phyloP scores from a whole-genome alignment of 1,140 invertebrate genomes.

The Drosophila punjabiensis region DNA sequence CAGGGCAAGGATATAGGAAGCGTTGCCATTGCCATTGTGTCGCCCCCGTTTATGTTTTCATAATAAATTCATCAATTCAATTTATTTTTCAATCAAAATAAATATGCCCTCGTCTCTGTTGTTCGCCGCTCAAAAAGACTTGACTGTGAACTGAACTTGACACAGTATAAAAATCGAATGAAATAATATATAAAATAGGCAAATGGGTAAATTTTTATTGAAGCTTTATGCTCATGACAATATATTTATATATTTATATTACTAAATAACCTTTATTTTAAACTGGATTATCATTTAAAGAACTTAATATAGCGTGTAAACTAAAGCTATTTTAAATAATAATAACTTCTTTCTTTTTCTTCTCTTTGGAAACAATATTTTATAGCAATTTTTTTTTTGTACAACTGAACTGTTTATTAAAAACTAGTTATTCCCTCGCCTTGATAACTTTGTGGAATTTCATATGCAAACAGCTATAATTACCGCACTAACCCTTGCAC shows the following conservation, averaged over 20 bases:
- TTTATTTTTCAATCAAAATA: slow-evolving; percentile 85
- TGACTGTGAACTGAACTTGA: slow-evolving; percentile 40
- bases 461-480: background rate
- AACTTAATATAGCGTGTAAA: background rate
- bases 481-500: background rate
- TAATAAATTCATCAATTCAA: slow-evolving; percentile 85
- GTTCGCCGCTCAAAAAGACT: slow-evolving; percentile 11
- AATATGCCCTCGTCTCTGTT: slow-evolving; percentile 49
- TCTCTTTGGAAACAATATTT: background rate
- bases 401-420: background rate
- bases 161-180: slow-evolving; percentile 29
- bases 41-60: slow-evolving; percentile 73
- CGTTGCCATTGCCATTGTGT: slow-evolving; percentile 64
- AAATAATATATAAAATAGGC: slow-evolving; percentile 19
- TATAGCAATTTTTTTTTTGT: background rate
- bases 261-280: background rate
- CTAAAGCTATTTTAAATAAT: background rate
- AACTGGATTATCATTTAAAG: background rate
- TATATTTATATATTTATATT: background rate
- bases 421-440: background rate
- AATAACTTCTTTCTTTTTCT: background rate
- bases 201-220: background rate
- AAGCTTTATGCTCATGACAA: background rate
- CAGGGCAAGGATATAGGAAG: slow-evolving; percentile 8
- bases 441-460: background rate